Percentiles rank a stretch among this genome's conserved stretches.
phyloP scores from a whole-genome alignment of 2,888 invertebrate species.

The Trimorus sp. region DNA sequence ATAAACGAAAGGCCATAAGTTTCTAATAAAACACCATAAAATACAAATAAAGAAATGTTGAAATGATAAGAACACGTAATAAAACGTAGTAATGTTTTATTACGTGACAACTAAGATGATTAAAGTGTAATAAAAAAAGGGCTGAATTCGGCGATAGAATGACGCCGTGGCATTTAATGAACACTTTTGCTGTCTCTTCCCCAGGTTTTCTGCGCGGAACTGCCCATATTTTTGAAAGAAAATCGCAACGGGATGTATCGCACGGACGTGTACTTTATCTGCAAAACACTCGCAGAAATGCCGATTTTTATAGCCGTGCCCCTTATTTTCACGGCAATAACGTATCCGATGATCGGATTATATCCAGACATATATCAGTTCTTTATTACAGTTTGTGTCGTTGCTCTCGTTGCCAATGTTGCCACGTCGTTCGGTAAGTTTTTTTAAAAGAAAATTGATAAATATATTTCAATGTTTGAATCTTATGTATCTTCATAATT shows the following conservation, averaged over 20 bases:
- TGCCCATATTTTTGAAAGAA: conserved; percentile 94
- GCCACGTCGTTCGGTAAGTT: conserved; percentile 92
- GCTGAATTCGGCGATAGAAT: no score
- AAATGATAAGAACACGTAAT: no score
- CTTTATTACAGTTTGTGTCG: conserved; percentile 88
- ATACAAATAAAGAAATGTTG: no score
- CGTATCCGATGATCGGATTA: conserved; percentile 95
- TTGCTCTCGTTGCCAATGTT: conserved; percentile 92
- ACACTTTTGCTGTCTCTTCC: conserved; percentile 3
- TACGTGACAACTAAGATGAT: no score
- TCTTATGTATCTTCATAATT: no score
- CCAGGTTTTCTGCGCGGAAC: conserved; percentile 93
- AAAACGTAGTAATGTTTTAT: no score
- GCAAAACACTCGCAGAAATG: conserved; percentile 94
- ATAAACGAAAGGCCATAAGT: no score
- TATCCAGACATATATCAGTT: conserved; percentile 87
- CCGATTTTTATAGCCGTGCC: conserved; percentile 94
- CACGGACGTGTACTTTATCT: conserved; percentile 94
- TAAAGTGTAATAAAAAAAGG: no score
- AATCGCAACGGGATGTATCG: conserved; percentile 95
- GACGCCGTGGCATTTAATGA: no score
- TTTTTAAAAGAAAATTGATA: not conserved
- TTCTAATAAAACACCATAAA: no score
- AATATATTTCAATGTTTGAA: no score
- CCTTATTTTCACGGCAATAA: conserved; percentile 89